These are phyloP conservation scores for Lasaia peninsularis DNA, from an alignment of 1,140 invertebrate genomes.

Conservation along the genomic window DNA sequence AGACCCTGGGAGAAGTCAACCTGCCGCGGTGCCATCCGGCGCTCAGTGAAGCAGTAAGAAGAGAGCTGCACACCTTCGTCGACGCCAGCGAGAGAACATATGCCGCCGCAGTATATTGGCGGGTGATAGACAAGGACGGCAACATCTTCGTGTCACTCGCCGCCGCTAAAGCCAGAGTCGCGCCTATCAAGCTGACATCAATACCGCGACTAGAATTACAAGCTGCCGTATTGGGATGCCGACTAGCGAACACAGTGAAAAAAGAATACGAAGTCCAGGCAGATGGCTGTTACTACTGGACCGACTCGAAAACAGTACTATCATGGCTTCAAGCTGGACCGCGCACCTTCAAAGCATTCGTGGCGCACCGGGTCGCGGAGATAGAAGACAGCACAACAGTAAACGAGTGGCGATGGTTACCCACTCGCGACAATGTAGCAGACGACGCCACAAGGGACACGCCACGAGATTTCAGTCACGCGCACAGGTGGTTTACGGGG, in stretches of 20 bases:
- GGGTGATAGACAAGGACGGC: background rate
- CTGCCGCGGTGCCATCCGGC: constrained; percentile 13
- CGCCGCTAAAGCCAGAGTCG: constrained; percentile 18
- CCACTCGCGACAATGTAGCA: no score
- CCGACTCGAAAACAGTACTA: no score
- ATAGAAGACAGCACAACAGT: no score
- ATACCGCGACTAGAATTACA: constrained; percentile 25
- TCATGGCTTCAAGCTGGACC: no score
- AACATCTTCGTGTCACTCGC: background rate
- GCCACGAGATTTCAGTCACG: no score
- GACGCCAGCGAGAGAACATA: constrained; percentile 27
- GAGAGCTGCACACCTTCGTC: constrained; percentile 24
- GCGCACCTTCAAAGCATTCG: no score
- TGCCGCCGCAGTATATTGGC: constrained; percentile 21
- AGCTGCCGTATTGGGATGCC: constrained; percentile 18
- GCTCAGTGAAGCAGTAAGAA: background rate
- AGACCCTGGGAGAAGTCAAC: background rate
- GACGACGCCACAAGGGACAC: no score
- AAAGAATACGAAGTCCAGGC: no score
- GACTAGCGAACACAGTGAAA: no score
- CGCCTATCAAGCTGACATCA: constrained; percentile 21
- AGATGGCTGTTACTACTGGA: no score
- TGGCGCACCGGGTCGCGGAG: no score
- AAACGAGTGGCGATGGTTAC: no score
- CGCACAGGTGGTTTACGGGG: background rate